Conservation (phyloP, 1,140 invertebrate species). For the Macrobrachium nipponense region DNA sequence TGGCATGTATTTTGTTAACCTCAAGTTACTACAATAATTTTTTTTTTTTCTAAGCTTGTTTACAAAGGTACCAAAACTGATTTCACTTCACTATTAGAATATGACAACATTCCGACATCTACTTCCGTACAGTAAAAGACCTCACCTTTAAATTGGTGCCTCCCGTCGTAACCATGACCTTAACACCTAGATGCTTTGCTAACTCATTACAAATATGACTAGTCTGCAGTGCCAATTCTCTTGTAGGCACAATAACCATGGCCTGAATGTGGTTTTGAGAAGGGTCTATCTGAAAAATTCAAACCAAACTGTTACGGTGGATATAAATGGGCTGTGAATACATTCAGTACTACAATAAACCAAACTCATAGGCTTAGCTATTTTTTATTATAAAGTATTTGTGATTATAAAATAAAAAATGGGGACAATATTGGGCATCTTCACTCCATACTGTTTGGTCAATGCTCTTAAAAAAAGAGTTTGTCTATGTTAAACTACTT, state of each 20-base stretch:
- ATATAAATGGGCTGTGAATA: background rate
- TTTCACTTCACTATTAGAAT: background rate
- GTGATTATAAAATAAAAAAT: too few relatives aligned
- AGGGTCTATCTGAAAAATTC: constrained; percentile 56
- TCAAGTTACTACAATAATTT: too few relatives aligned
- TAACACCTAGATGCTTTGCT: constrained; percentile 93
- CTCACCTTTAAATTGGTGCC: constrained; percentile 58
- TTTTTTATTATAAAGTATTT: too few relatives aligned
- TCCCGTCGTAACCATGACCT: constrained; percentile 96
- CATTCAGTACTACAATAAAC: background rate
- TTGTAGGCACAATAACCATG: constrained; percentile 97
- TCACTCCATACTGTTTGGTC: too few relatives aligned
- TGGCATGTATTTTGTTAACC: too few relatives aligned
- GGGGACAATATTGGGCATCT: too few relatives aligned
- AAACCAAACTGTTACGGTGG: constrained; percentile 63
- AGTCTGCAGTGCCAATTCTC: constrained; percentile 98
- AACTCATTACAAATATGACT: constrained; percentile 99
- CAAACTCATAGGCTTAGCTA: background rate
- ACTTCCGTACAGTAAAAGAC: background rate
- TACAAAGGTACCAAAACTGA: too few relatives aligned
- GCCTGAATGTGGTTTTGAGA: constrained; percentile 72
- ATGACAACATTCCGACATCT: too few relatives aligned
- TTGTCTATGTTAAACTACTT: too few relatives aligned
- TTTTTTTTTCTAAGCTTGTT: too few relatives aligned
- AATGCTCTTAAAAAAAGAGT: background rate